phyloP scores from a whole-genome alignment of 2,888 invertebrate species.

The Pyrgus malvae region DNA sequence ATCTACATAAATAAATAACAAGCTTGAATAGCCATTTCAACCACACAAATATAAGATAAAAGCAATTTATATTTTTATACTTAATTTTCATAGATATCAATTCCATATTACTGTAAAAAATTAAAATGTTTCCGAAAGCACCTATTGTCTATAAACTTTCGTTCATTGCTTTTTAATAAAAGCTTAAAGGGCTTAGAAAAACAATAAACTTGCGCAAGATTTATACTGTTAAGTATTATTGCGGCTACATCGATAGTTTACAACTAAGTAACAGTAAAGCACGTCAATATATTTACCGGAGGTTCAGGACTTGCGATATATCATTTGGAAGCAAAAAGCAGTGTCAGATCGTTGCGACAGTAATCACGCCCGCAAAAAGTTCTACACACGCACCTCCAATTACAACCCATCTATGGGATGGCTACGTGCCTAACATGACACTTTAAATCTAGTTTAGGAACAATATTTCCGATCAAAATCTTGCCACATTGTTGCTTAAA shows the following conservation, averaged over 20 bases:
- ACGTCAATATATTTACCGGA: constrained; percentile 14
- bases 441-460: constrained; percentile 42
- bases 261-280: constrained; percentile 13
- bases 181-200: too few relatives aligned
- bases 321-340: constrained; percentile 71
- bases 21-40: too few relatives aligned
- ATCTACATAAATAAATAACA: too few relatives aligned
- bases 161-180: too few relatives aligned
- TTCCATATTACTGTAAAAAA: too few relatives aligned
- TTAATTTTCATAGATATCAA: too few relatives aligned
- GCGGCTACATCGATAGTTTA: neutral
- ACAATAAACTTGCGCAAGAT: too few relatives aligned
- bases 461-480: constrained; percentile 7
- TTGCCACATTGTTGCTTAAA: neutral
- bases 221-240: neutral
- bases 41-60: too few relatives aligned
- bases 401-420: constrained; percentile 72
- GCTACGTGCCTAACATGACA: constrained; percentile 69
- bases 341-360: constrained; percentile 66
- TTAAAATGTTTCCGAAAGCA: too few relatives aligned
- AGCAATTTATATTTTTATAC: too few relatives aligned
- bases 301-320: constrained; percentile 50
- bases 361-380: constrained; percentile 68
- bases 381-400: constrained; percentile 67
- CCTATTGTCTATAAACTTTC: too few relatives aligned